Conservation (phyloP, 2,888 invertebrate genomes). For the Thymelicus acteon region DNA sequence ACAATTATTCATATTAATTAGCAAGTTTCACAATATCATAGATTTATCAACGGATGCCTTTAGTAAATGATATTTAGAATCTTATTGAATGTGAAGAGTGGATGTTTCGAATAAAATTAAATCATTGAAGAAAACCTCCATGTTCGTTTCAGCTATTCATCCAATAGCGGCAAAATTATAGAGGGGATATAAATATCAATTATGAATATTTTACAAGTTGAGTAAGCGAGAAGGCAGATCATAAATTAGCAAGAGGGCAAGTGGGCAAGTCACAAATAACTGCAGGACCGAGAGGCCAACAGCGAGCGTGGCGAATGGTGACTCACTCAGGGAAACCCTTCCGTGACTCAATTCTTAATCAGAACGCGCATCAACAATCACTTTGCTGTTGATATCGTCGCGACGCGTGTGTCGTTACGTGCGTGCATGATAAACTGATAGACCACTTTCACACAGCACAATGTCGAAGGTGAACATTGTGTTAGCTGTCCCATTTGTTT, state of each 20-base stretch:
- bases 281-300: slow-evolving; percentile 35
- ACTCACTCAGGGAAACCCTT: slow-evolving; percentile 82
- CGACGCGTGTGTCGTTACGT: slow-evolving; percentile 11
- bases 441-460: slow-evolving; percentile 21
- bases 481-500: slow-evolving; percentile 19
- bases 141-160: too few species aligned
- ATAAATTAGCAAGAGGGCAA: slow-evolving; percentile 28
- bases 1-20: too few species aligned
- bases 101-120: too few species aligned
- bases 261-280: slow-evolving; percentile 21
- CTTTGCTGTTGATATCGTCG: slow-evolving; percentile 59
- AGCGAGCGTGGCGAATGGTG: slow-evolving; percentile 33
- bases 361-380: slow-evolving; percentile 60
- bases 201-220: neutral
- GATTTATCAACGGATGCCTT: too few species aligned
- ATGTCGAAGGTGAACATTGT: slow-evolving; percentile 27
- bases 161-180: too few species aligned
- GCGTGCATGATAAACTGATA: slow-evolving; percentile 12
- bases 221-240: slow-evolving; percentile 8
- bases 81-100: too few species aligned
- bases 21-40: too few species aligned
- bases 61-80: too few species aligned
- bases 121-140: too few species aligned
- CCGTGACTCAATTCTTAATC: slow-evolving; percentile 79
- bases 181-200: too few species aligned